Evolutionary conservation across 2,888 invertebrate genomes (phyloP).

Genomic region (Drosophila suboccidentalis): DNA sequence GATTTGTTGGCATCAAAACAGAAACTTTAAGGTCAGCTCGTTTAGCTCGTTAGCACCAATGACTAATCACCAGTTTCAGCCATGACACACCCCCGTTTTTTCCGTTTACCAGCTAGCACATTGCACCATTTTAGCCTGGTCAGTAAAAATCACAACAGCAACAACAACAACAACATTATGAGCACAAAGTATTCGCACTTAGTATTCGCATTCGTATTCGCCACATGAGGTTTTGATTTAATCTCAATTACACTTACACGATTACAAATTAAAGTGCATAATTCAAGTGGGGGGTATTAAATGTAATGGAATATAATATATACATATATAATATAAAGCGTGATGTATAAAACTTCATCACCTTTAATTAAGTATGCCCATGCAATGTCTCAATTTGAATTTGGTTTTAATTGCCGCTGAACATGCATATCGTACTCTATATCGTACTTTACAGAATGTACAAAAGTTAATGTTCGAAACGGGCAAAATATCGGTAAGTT

Average conservation of each 20-base stretch:
- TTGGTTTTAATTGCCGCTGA: conserved; percentile 46
- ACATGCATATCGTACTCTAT: conserved; percentile 59
- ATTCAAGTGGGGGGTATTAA: conserved; percentile 25
- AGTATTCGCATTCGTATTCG: conserved; percentile 2
- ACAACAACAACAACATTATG: not conserved
- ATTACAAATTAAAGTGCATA: conserved; percentile 59
- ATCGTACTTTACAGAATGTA: conserved; percentile 82
- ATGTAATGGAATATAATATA: not conserved
- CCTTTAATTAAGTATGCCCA: conserved; percentile 55
- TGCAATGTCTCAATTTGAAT: conserved; percentile 61
- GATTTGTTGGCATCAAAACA: conserved; percentile 1
- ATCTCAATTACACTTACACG: conserved; percentile 45
- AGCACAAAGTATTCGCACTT: conserved; percentile 7
- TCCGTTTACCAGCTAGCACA: conserved; percentile 10
- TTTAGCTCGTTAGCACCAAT: conserved; percentile 19
- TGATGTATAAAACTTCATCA: conserved; percentile 30
- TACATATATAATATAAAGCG: not conserved
- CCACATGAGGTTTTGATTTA: conserved; percentile 63
- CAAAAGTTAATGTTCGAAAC: conserved; percentile 85
- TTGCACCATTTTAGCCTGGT: conserved; percentile 40
- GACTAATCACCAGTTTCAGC: conserved; percentile 7
- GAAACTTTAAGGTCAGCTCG: conserved; percentile 23
- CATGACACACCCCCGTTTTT: not conserved
- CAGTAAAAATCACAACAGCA: conserved; percentile 18
- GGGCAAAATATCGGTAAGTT: conserved; percentile 84